Percentiles rank a stretch among this genome's conserved stretches.
Evolutionary conservation across 2,113 vertebrate genomes (phyloP).

Genomic region (Climacteris rufus): DNA sequence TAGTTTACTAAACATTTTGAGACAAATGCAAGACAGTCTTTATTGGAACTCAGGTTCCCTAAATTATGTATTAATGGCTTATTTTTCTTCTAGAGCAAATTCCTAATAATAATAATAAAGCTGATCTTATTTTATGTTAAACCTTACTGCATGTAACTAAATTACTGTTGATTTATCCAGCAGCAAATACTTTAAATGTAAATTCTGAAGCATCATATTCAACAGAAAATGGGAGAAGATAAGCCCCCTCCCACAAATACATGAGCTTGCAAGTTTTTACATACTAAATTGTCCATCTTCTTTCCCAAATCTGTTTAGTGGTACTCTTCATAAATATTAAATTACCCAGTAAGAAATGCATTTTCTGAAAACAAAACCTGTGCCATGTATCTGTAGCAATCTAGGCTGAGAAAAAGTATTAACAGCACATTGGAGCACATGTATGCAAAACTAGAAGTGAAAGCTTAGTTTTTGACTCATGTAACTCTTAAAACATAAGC

Average conservation of each 20-base stretch:
- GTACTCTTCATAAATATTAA: neutral
- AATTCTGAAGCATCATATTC: neutral
- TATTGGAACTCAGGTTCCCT: neutral
- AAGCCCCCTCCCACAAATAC: neutral
- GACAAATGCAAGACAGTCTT: neutral
- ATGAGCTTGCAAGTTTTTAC: neutral
- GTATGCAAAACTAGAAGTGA: neutral
- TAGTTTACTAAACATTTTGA: neutral
- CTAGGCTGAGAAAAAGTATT: neutral
- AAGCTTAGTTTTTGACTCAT: neutral
- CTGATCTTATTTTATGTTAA: neutral
- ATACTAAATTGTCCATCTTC: neutral
- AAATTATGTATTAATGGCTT: neutral
- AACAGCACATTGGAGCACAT: neutral
- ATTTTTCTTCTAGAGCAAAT: neutral
- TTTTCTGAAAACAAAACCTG: neutral
- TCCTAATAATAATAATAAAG: neutral
- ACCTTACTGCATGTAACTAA: neutral
- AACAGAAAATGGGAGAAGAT: neutral
- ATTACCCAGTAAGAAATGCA: neutral
- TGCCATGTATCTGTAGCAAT: accelerated
- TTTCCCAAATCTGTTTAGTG: neutral
- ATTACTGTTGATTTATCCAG: neutral
- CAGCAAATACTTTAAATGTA: neutral
- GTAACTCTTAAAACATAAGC: neutral